Evolutionary conservation across 2,888 invertebrate species (phyloP).

Genomic region (Hyppa rectilinea): DNA sequence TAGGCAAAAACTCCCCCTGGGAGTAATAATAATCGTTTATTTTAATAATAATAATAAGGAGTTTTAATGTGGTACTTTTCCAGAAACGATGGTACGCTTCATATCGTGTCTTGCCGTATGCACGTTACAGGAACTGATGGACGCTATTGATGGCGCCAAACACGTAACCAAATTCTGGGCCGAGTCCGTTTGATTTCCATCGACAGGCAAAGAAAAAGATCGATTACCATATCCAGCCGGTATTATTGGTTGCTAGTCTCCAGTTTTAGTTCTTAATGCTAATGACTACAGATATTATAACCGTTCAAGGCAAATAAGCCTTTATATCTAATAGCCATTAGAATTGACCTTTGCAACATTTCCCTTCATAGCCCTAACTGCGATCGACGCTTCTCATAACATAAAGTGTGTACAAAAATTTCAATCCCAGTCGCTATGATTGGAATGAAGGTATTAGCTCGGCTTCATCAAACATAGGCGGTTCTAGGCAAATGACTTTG

Average conservation of each 20-base stretch:
- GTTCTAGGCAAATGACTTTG: slow-evolving; percentile 65
- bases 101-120: no score
- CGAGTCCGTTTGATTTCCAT: no score
- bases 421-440: slow-evolving; percentile 50
- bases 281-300: slow-evolving; percentile 20
- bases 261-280: neutral
- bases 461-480: slow-evolving; percentile 58
- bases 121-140: no score
- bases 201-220: no score
- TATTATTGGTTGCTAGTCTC: slow-evolving; percentile 3
- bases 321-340: slow-evolving; percentile 22
- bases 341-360: slow-evolving; percentile 31
- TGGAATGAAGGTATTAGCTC: slow-evolving; percentile 56
- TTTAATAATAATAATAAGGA: no score
- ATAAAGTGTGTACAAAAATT: slow-evolving; percentile 31
- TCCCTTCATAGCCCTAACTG: slow-evolving; percentile 33
- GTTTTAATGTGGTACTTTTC: no score
- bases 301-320: slow-evolving; percentile 34
- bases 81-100: no score
- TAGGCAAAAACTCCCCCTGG: no score
- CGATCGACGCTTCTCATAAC: slow-evolving; percentile 27
- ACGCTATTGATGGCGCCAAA: no score
- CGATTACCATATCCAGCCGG: neutral
- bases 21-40: no score
- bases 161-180: no score